phyloP scores from a whole-genome alignment of 1,140 invertebrate genomes.

The Drosophila teissieri region DNA sequence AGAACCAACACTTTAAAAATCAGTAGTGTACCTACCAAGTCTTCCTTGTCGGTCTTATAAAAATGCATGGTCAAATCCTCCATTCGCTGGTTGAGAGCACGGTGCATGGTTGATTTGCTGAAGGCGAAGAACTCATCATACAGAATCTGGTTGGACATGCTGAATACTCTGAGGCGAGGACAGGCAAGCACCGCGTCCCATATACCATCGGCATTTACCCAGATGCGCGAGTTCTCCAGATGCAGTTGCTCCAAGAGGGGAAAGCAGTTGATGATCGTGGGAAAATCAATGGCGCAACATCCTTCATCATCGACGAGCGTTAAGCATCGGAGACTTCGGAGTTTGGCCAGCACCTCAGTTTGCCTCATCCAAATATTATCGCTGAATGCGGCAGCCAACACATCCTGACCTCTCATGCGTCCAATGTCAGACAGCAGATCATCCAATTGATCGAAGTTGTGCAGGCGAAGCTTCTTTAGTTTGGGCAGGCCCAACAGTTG shows the following conservation, averaged over 20 bases:
- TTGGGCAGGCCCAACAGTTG: constrained; percentile 24
- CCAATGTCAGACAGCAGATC: constrained; percentile 15
- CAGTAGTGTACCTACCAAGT: constrained; percentile 6
- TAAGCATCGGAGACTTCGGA: constrained; percentile 10
- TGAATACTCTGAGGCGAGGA: constrained; percentile 16
- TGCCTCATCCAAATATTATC: constrained; percentile 19
- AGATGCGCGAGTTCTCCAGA: constrained; percentile 22
- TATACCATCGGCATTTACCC: constrained; percentile 18
- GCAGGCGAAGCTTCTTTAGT: constrained; percentile 21
- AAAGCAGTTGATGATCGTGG: constrained; percentile 15
- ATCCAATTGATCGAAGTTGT: constrained; percentile 11
- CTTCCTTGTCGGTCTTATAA: constrained; percentile 7
- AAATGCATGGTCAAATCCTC: constrained; percentile 16
- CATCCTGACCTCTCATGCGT: constrained; percentile 14
- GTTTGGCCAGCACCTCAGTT: neutral
- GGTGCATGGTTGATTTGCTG: constrained; percentile 12
- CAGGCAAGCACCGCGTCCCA: constrained; percentile 27
- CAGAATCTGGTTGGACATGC: constrained; percentile 10
- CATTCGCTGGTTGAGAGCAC: neutral
- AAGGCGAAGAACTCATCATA: constrained; percentile 15
- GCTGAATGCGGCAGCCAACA: constrained; percentile 22
- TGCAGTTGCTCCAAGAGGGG: constrained; percentile 30
- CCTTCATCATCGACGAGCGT: constrained; percentile 36
- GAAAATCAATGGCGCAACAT: constrained; percentile 7
- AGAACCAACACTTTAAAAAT: neutral